Percentiles rank a stretch among this genome's conserved stretches.
phyloP scores from a whole-genome alignment of 92 coral and sea anemone species.

The Pocillopora meandrina region DNA sequence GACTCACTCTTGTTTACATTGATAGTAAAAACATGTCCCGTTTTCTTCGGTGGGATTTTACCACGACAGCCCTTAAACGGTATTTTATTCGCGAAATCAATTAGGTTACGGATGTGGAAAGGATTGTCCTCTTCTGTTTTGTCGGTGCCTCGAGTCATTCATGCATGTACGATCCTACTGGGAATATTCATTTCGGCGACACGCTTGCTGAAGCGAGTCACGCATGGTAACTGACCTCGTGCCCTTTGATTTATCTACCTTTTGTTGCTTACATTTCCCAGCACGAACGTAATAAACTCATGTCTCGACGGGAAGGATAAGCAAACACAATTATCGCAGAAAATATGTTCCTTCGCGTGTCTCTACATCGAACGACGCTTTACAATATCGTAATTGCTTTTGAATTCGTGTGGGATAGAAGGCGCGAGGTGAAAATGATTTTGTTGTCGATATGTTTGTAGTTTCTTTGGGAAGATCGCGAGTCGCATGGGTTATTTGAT shows the following conservation, averaged over 20 bases:
- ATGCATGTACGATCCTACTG: constrained; percentile 32
- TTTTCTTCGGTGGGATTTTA: background rate
- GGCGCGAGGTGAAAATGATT: constrained; percentile 1
- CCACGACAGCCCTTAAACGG: background rate
- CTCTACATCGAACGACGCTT: background rate
- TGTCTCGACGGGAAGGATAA: background rate
- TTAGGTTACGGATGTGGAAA: constrained; percentile 5
- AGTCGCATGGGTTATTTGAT: constrained; percentile 14
- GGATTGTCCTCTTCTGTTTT: constrained; percentile 1
- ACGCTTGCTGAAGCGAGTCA: constrained; percentile 55
- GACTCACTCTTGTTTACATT: constrained; percentile 26
- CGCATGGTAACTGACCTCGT: constrained; percentile 41
- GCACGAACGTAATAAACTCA: constrained; percentile 51
- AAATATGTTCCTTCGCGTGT: background rate
- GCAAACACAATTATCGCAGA: background rate
- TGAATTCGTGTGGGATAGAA: constrained; percentile 1
- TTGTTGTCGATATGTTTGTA: background rate
- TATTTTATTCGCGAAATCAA: background rate
- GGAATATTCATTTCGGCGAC: background rate
- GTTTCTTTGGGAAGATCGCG: background rate
- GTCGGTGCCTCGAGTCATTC: constrained; percentile 3
- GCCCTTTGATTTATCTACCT: constrained; percentile 50
- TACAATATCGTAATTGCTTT: background rate
- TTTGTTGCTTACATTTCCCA: constrained; percentile 56
- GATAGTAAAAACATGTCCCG: constrained; percentile 4